Conservation (phyloP, 2,113 vertebrate genomes). For the Channa argus region DNA sequence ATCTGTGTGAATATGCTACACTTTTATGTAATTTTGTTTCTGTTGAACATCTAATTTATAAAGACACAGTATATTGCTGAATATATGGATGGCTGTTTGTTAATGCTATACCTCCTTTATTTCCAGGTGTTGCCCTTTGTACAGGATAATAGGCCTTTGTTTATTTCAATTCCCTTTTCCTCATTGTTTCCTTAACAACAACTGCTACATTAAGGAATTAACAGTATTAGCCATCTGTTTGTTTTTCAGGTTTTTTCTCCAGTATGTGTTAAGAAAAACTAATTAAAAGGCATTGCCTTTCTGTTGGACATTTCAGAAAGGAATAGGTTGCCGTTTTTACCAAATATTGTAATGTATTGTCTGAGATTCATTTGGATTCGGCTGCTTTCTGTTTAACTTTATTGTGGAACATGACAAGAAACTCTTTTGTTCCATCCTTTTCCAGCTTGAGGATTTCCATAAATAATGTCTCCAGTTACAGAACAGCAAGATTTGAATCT, state of each 20-base stretch:
- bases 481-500: too few species aligned
- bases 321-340: too few species aligned
- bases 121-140: conserved; percentile 6
- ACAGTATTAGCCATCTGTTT: conserved; percentile 10
- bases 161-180: neutral
- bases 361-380: too few species aligned
- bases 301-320: too few species aligned
- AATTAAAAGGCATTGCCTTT: neutral
- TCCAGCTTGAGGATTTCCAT: too few species aligned
- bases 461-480: too few species aligned
- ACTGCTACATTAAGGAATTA: conserved; percentile 4
- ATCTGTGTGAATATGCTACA: too few species aligned
- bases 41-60: conserved; percentile 15
- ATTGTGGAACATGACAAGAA: too few species aligned
- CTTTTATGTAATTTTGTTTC: too few species aligned
- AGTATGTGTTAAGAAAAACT: neutral
- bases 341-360: too few species aligned
- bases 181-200: conserved; percentile 15
- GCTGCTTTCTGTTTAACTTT: too few species aligned
- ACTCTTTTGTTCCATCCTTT: too few species aligned
- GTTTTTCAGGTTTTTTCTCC: conserved; percentile 6
- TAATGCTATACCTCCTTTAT: neutral
- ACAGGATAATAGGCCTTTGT: neutral
- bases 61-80: conserved; percentile 6
- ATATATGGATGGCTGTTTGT: conserved; percentile 3